Conservation (phyloP, 1,140 invertebrate species). For the Drosophila novamexicana region DNA sequence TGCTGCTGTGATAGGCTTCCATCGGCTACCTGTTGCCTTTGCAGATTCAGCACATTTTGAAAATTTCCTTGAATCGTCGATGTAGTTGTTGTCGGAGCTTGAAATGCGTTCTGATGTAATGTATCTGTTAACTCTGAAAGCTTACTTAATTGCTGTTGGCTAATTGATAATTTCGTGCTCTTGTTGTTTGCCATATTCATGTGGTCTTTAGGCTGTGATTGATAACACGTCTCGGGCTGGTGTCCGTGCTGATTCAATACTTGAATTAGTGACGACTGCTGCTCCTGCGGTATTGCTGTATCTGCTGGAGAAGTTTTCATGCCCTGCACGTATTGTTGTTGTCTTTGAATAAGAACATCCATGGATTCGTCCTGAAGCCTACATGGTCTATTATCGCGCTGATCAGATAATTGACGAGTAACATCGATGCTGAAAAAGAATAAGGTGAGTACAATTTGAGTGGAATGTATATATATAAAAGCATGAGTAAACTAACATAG, state of each 20-base stretch:
- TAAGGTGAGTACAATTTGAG: neutral
- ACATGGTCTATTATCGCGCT: slow-evolving; percentile 13
- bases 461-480: too few relatives aligned
- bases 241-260: slow-evolving; percentile 34
- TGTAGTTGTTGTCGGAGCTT: slow-evolving; percentile 48
- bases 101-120: slow-evolving; percentile 18
- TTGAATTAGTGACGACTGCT: slow-evolving; percentile 35
- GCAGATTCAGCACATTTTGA: slow-evolving; percentile 58
- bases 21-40: slow-evolving; percentile 81
- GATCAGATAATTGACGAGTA: neutral
- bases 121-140: slow-evolving; percentile 1
- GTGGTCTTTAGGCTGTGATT: slow-evolving; percentile 21
- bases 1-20: slow-evolving; percentile 75
- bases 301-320: neutral
- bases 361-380: slow-evolving; percentile 5
- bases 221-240: slow-evolving; percentile 32
- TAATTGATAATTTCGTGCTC: slow-evolving; percentile 10
- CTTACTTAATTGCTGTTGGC: slow-evolving; percentile 24
- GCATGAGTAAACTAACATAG: too few relatives aligned
- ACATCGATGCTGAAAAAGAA: slow-evolving; percentile 19
- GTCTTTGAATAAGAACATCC: slow-evolving; percentile 14
- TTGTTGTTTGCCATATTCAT: slow-evolving; percentile 5
- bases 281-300: slow-evolving; percentile 10
- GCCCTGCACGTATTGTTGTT: slow-evolving; percentile 5
- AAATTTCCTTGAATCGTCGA: slow-evolving; percentile 57